Evolutionary conservation across 1,140 invertebrate species (phyloP).

Genomic region (Ctenoplectra terminalis): DNA sequence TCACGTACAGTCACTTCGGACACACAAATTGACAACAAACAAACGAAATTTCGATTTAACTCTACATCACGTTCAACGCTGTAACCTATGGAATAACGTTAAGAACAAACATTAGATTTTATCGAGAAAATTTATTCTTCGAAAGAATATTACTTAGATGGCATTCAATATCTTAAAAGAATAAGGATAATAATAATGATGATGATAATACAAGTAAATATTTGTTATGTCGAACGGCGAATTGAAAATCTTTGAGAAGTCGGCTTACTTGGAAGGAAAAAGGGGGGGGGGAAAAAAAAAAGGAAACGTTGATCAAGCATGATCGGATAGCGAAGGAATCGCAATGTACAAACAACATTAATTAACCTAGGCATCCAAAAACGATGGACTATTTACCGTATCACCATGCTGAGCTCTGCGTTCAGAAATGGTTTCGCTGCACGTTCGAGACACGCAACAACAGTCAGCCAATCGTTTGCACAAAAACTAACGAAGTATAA

Average conservation of each 20-base stretch:
- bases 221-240: neutral
- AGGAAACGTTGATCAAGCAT: neutral
- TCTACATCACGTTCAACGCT: neutral
- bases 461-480: slow-evolving; percentile 69
- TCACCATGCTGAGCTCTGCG: slow-evolving; percentile 81
- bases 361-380: slow-evolving; percentile 43
- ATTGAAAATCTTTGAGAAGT: neutral
- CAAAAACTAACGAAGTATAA: slow-evolving; percentile 36
- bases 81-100: neutral
- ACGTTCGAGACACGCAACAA: slow-evolving; percentile 71
- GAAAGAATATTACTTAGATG: neutral
- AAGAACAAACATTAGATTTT: neutral
- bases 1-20: neutral
- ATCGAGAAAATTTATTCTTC: neutral
- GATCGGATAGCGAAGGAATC: neutral
- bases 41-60: neutral
- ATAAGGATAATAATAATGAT: neutral
- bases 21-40: neutral
- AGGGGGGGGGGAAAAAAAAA: neutral
- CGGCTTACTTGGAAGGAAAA: neutral
- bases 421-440: slow-evolving; percentile 77
- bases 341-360: slow-evolving; percentile 40
- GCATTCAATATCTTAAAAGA: neutral
- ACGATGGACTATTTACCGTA: slow-evolving; percentile 74
- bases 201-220: neutral